Evolutionary conservation across 1,140 invertebrate species (phyloP).

Genomic region (Berghia stephanieae): DNA sequence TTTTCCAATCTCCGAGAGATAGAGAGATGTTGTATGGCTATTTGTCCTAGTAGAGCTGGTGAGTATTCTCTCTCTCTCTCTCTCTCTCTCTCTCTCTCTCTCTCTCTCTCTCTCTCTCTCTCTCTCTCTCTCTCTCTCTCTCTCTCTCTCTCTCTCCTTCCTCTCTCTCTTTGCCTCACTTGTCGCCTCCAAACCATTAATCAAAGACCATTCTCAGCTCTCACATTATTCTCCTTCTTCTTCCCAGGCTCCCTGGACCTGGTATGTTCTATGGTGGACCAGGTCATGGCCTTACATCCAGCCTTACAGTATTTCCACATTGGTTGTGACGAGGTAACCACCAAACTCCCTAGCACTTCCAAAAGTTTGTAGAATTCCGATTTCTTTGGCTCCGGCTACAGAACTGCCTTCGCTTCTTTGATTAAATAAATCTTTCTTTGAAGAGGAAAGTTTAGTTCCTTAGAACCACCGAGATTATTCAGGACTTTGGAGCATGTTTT

Average conservation of each 20-base stretch:
- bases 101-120: slow-evolving; percentile 71
- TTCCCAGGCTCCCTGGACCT: slow-evolving; percentile 75
- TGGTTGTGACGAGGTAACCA: slow-evolving; percentile 72
- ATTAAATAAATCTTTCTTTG: no score
- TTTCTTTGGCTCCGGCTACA: no score
- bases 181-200: no score
- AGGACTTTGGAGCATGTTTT: no score
- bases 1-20: slow-evolving; percentile 83
- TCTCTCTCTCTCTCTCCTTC: no score
- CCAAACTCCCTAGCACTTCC: no score
- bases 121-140: slow-evolving; percentile 73
- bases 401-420: no score
- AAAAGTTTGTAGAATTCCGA: no score
- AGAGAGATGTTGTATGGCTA: slow-evolving; percentile 56
- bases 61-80: not conserved
- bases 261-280: slow-evolving; percentile 82
- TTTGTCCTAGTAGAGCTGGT: slow-evolving; percentile 61
- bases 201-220: no score
- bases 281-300: slow-evolving; percentile 74
- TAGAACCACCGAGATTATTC: no score
- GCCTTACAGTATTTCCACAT: slow-evolving; percentile 71
- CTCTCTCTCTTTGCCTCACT: no score
- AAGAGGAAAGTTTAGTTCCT: no score
- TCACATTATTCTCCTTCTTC: not conserved
- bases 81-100: slow-evolving; percentile 52